Evolutionary conservation across 1,140 invertebrate species (phyloP), one percentile per base, ranked within the genome.

Genomic region (Ceratina australensis): DNA sequence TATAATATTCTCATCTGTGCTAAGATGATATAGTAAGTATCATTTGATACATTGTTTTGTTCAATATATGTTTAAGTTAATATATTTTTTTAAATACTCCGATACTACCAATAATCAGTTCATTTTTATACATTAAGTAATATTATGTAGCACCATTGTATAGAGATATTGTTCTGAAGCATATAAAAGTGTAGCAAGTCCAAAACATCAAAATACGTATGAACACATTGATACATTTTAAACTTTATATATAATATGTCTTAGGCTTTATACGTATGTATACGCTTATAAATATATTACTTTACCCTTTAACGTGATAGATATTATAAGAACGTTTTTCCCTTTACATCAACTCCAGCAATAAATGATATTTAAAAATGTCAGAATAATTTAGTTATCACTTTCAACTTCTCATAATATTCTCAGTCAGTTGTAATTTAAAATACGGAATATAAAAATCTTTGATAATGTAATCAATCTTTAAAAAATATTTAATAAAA

Each of bases 11-110:
- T 28, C 69, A 47, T 56, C 26, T 65, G 18, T 64, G 42, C 16
- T n/a, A 64, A 10, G 47, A 28, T 72, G 13, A 61, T 10, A 61
- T 60, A 61, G 69, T 72, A 72, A 72, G 57, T 72, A 72, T 61
- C 16, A 61, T 28, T 50, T 15, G 57, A 28, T 60, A 61, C 18
- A 50, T 61, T 50, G 7, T 49, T 59, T n/a, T 16, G 12, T 61
- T 50, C 18, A 15, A 60, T 49, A 61, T 69, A 57, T 10, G 33
- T 42, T 28, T 49, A 22, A 60, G 56, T 49, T 59, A 3, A 60
- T 18, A 26, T 59, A 7, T 47, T 20, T 13, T 50, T 8, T 16
- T 42, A 18, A 18, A 15, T 47, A 66, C 16, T 50, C 13, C 22
- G 3, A 33, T 54, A 33, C 10, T 28, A 68, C 16, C 20, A 13